Evolutionary conservation across 2,888 invertebrate species (phyloP).

Genomic region (Acrobeloides nanus): DNA sequence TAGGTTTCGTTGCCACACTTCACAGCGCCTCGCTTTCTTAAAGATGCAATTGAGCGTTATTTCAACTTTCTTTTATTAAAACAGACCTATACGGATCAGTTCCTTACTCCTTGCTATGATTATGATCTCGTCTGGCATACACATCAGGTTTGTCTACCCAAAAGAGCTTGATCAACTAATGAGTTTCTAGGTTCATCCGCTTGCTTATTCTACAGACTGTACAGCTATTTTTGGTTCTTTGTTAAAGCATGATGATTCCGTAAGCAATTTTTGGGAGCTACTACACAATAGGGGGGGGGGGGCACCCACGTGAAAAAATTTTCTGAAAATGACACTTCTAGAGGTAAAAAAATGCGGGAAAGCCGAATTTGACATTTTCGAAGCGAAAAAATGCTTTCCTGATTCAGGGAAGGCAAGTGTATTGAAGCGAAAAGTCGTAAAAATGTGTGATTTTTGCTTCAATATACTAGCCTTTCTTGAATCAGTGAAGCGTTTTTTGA

Average conservation of each 20-base stretch:
- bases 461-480: no score
- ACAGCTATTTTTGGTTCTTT: constrained; percentile 51
- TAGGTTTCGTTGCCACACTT: constrained; percentile 59
- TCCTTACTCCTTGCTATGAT: constrained; percentile 59
- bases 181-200: constrained; percentile 41
- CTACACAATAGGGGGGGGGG: no score
- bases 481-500: no score
- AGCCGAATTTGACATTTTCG: no score
- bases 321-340: no score
- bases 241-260: constrained; percentile 58
- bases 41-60: constrained; percentile 55
- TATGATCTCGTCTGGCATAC: constrained; percentile 59
- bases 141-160: constrained; percentile 56
- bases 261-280: background rate
- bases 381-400: no score
- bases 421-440: no score
- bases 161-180: background rate
- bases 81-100: constrained; percentile 55
- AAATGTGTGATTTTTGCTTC: no score
- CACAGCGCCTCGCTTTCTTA: constrained; percentile 56
- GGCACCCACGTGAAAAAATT: no score
- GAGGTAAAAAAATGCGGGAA: no score
- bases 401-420: no score
- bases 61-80: constrained; percentile 56
- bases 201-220: constrained; percentile 43